These are phyloP conservation scores for Muscicapa striata DNA, from an alignment of 2,797 vertebrate species.

Conservation along the genomic window DNA sequence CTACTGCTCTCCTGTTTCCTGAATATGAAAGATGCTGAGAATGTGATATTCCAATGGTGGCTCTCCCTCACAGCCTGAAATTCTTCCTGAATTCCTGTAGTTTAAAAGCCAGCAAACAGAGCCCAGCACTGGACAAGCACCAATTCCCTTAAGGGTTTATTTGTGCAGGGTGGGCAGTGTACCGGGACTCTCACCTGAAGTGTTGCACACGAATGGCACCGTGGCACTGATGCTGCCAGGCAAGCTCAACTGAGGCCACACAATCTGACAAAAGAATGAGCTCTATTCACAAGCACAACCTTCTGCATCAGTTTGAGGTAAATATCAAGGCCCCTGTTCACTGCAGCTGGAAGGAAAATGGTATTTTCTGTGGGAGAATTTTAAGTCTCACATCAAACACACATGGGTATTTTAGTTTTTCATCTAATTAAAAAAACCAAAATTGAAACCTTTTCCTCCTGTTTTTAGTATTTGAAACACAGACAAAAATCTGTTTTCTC, in stretches of 20 bases:
- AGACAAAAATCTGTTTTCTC: background rate
- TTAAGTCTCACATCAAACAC: background rate
- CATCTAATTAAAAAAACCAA: background rate
- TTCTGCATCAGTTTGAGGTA: background rate
- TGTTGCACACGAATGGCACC: background rate
- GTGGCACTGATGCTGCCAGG: background rate
- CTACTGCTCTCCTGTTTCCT: background rate
- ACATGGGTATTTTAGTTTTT: rapidly evolving
- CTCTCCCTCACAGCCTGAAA: background rate
- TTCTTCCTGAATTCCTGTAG: background rate
- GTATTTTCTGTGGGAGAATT: background rate
- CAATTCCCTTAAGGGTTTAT: background rate
- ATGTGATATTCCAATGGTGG: background rate
- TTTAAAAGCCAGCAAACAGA: background rate
- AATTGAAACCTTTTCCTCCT: background rate
- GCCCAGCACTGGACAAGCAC: background rate
- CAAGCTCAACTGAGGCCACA: background rate
- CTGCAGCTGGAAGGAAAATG: background rate
- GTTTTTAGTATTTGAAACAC: constrained; percentile 1
- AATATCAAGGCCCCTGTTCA: background rate
- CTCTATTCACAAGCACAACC: background rate
- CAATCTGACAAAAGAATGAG: background rate
- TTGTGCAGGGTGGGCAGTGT: background rate
- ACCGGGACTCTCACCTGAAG: background rate
- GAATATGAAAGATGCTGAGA: background rate